Evolutionary conservation across 2,888 invertebrate genomes (phyloP).

Genomic region (Archips crataeganus): DNA sequence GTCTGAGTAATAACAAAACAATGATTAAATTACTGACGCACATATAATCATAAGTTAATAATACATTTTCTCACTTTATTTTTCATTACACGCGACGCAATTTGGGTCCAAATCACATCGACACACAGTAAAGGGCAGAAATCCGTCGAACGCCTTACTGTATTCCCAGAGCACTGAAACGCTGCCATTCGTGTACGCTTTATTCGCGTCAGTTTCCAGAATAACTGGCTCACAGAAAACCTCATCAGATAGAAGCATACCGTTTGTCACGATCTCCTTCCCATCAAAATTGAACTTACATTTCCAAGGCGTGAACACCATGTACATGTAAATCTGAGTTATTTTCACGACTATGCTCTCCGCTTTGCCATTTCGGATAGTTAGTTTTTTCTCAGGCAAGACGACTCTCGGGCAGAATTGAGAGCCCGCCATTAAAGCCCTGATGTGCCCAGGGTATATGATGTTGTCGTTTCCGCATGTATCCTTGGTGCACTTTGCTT

Average conservation of each 20-base stretch:
- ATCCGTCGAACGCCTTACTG: constrained; percentile 69
- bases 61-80: constrained; percentile 26
- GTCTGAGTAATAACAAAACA: background rate
- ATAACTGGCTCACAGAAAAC: constrained; percentile 65
- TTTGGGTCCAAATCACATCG: constrained; percentile 66
- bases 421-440: constrained; percentile 69
- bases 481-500: constrained; percentile 70
- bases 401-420: constrained; percentile 69
- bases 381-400: constrained; percentile 55
- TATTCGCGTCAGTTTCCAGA: constrained; percentile 53
- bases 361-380: constrained; percentile 63
- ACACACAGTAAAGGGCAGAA: constrained; percentile 62
- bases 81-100: constrained; percentile 60
- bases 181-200: constrained; percentile 58
- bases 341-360: constrained; percentile 63
- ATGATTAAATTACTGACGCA: background rate
- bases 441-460: constrained; percentile 64
- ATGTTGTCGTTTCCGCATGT: constrained; percentile 73
- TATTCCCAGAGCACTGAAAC: constrained; percentile 70
- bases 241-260: constrained; percentile 61
- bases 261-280: constrained; percentile 55
- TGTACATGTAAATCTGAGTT: constrained; percentile 73
- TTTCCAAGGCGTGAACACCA: constrained; percentile 77
- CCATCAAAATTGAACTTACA: constrained; percentile 61
- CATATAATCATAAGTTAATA: background rate